These are phyloP conservation scores for Shinisaurus crocodilurus DNA, from an alignment of 2,113 vertebrate genomes.

Conservation along the genomic window DNA sequence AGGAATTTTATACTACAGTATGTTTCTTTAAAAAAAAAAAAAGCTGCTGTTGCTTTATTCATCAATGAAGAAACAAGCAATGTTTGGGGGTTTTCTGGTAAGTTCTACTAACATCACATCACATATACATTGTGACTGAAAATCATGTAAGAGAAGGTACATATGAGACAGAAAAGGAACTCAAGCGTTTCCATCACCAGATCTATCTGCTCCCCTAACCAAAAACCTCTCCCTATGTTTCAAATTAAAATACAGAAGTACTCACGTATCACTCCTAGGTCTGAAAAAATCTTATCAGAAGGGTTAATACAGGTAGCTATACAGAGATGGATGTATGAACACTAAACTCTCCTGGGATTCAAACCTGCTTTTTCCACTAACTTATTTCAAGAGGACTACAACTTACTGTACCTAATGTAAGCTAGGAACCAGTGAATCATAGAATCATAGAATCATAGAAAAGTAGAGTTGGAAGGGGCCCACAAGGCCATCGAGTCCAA, in stretches of 20 bases:
- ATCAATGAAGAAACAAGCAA: constrained; percentile 16
- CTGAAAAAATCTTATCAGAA: neutral
- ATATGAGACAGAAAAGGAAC: neutral
- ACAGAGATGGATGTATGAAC: neutral
- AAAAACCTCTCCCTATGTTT: neutral
- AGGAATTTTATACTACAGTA: constrained; percentile 7
- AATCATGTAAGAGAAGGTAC: neutral
- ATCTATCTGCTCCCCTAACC: neutral
- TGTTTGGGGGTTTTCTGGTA: neutral
- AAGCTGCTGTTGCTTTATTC: fast-evolving
- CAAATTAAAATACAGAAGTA: neutral
- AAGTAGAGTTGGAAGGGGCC: no score
- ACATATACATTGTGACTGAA: neutral
- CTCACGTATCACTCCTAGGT: neutral
- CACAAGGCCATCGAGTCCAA: no score
- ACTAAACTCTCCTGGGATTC: neutral
- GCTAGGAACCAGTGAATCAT: no score
- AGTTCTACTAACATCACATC: neutral
- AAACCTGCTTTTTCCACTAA: neutral
- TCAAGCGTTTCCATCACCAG: constrained; percentile 3
- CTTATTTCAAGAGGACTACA: neutral
- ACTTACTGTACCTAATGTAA: no score
- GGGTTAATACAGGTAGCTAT: neutral
- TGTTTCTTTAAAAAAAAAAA: neutral
- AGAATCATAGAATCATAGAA: no score